A percentile compares a stretch with the other conserved stretches of the same genome.
phyloP scores from a whole-genome alignment of 2,797 vertebrate species.

The Alectoris magna region DNA sequence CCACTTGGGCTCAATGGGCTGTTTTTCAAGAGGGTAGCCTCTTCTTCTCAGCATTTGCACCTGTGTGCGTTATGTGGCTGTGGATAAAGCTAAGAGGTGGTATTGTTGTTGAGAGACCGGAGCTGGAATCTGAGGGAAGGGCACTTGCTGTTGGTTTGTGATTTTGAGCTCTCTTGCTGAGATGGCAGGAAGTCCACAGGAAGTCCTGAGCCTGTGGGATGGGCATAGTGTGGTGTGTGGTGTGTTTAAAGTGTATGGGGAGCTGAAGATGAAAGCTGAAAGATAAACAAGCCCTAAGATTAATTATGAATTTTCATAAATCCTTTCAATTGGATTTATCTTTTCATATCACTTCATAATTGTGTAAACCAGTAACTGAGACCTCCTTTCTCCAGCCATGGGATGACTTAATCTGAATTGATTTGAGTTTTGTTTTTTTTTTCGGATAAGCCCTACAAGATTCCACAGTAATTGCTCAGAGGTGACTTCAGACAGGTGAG shows the following conservation, averaged over 20 bases:
- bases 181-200: accelerated
- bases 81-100: background rate
- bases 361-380: background rate
- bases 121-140: background rate
- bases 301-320: background rate
- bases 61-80: background rate
- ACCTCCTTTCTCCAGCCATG: background rate
- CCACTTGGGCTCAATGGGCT: background rate
- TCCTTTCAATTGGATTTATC: background rate
- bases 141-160: accelerated
- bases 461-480: background rate
- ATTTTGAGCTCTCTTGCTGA: background rate
- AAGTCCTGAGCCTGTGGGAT: background rate
- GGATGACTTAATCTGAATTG: background rate
- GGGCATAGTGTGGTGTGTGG: background rate
- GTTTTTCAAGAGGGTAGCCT: background rate
- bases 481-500: background rate
- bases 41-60: slow-evolving; percentile 45
- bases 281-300: background rate
- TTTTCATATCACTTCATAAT: background rate
- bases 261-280: background rate
- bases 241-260: background rate
- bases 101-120: background rate
- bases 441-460: background rate
- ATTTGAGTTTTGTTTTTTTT: background rate